A percentile compares a stretch with the other conserved stretches of the same genome.
Conservation (phyloP, 1,140 invertebrate genomes). For the Drosophila truncata region DNA sequence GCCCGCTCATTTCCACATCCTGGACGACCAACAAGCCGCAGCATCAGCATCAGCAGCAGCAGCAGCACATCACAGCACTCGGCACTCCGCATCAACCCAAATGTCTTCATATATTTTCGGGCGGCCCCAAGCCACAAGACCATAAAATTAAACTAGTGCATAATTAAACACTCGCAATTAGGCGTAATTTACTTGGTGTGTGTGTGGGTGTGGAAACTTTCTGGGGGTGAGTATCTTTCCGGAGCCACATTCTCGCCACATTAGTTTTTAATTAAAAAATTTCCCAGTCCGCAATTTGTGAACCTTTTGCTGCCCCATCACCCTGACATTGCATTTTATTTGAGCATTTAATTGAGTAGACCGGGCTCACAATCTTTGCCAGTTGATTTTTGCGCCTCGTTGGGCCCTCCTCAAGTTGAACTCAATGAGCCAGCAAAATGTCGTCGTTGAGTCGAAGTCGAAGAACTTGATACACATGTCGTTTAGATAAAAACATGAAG, state of each 20-base stretch:
- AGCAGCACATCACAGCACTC: slow-evolving; percentile 40
- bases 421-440: slow-evolving; percentile 56
- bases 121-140: slow-evolving; percentile 66
- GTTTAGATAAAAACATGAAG: slow-evolving; percentile 42
- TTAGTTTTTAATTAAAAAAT: slow-evolving; percentile 85
- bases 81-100: slow-evolving; percentile 16
- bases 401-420: slow-evolving; percentile 12
- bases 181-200: slow-evolving; percentile 83
- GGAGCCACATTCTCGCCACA: slow-evolving; percentile 75
- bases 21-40: slow-evolving; percentile 20
- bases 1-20: slow-evolving; percentile 13
- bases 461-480: slow-evolving; percentile 47
- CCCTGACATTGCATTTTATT: slow-evolving; percentile 55
- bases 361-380: slow-evolving; percentile 28
- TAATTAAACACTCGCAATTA: slow-evolving; percentile 85
- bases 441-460: background rate
- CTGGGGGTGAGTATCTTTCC: slow-evolving; percentile 8
- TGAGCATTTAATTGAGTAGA: slow-evolving; percentile 27
- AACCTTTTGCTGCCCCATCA: slow-evolving; percentile 36
- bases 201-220: slow-evolving; percentile 18
- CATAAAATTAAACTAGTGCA: slow-evolving; percentile 85
- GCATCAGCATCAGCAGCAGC: background rate
- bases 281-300: slow-evolving; percentile 57
- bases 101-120: slow-evolving; percentile 56
- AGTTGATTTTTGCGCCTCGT: slow-evolving; percentile 58